Conservation (phyloP, 1,140 invertebrate genomes). For the Gryon sp. region DNA sequence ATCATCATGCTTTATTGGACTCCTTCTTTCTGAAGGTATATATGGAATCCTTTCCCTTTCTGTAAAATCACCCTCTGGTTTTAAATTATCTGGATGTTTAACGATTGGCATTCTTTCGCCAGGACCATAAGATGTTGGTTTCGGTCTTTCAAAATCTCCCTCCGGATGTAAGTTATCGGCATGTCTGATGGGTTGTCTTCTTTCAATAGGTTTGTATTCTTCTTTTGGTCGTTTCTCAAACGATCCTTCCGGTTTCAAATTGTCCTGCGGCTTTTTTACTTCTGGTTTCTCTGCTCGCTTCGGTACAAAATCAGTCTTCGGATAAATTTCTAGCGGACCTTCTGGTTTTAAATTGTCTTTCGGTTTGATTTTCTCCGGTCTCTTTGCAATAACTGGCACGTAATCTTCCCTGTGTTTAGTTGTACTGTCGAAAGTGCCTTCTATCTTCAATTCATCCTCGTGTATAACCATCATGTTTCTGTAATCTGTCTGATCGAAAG, state of each 20-base stretch:
- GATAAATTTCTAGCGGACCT: conserved; percentile 81
- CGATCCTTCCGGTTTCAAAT: conserved; percentile 80
- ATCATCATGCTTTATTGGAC: conserved; percentile 75
- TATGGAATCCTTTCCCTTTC: conserved; percentile 65
- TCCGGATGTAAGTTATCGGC: conserved; percentile 82
- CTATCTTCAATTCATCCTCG: conserved; percentile 77
- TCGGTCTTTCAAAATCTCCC: conserved; percentile 82
- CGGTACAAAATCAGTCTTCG: conserved; percentile 66
- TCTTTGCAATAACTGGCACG: conserved; percentile 73
- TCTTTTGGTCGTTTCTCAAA: conserved; percentile 76
- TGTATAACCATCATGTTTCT: conserved; percentile 74
- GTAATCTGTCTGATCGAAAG: conserved; percentile 71
- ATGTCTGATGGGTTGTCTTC: conserved; percentile 73
- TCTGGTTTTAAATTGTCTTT: conserved; percentile 81
- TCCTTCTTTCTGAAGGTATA: conserved; percentile 65
- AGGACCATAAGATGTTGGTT: conserved; percentile 58
- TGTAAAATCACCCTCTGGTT: conserved; percentile 82
- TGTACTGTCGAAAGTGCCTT: conserved; percentile 81
- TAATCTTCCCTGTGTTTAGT: conserved; percentile 75
- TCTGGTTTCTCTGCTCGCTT: conserved; percentile 74
- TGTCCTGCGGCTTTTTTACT: conserved; percentile 78
- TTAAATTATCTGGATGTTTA: conserved; percentile 81
- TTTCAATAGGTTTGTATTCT: conserved; percentile 78
- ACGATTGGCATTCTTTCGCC: conserved; percentile 66
- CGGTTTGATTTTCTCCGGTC: conserved; percentile 79